Conservation (phyloP, 2,113 vertebrate species). For the Nanorana parkeri region DNA sequence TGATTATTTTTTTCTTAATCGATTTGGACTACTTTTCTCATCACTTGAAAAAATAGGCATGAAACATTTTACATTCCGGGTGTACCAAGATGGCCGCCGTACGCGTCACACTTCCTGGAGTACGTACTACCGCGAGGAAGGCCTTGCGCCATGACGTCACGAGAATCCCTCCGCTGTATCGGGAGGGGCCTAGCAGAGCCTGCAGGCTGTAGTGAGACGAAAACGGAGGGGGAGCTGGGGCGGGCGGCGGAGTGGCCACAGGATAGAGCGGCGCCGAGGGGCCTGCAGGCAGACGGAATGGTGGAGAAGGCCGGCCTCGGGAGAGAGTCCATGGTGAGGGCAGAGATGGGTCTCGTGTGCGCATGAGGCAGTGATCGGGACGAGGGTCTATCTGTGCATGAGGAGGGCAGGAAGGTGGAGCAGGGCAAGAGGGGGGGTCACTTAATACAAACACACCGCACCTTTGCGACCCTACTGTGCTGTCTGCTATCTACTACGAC, state of each 20-base stretch:
- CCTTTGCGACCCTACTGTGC: neutral
- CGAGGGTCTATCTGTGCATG: rapidly evolving
- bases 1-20: too few relatives aligned
- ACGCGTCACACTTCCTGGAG: neutral
- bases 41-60: too few relatives aligned
- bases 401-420: neutral
- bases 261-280: constrained; percentile 36
- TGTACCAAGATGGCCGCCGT: constrained; percentile 21
- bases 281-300: constrained; percentile 40
- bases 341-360: neutral
- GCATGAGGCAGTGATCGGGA: neutral
- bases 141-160: constrained; percentile 36
- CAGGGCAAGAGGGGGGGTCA: neutral
- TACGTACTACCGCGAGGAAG: constrained; percentile 21
- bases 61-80: neutral
- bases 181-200: constrained; percentile 50
- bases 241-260: constrained; percentile 44
- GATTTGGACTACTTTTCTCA: too few relatives aligned
- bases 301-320: constrained; percentile 52
- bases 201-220: constrained; percentile 41
- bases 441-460: neutral
- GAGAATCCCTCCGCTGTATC: neutral
- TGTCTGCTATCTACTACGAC: neutral
- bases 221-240: constrained; percentile 47
- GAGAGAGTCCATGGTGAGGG: constrained; percentile 54